Evolutionary conservation across 2,113 vertebrate species (phyloP).

Genomic region (Eulacestoma nigropectus): DNA sequence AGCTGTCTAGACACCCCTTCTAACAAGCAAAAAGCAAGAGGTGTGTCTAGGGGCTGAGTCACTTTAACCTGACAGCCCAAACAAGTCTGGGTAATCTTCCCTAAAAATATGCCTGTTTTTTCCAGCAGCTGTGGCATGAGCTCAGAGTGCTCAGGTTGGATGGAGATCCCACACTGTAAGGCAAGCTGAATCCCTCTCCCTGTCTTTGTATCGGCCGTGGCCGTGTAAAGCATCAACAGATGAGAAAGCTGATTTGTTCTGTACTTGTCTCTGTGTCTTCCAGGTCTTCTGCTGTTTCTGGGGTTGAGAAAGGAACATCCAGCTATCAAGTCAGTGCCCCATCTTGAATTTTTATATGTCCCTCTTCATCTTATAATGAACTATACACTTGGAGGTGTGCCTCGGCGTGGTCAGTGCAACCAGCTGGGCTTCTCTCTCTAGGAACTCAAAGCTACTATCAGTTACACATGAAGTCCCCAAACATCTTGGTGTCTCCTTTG

Average conservation of each 20-base stretch:
- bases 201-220: neutral
- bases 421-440: neutral
- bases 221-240: neutral
- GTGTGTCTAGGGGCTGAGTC: neutral
- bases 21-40: neutral
- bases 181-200: neutral
- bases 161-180: neutral
- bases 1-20: constrained; percentile 5
- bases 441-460: neutral
- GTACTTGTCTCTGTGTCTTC: neutral
- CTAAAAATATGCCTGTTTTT: neutral
- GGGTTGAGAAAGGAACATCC: neutral
- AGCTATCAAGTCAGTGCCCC: neutral
- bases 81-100: neutral
- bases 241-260: neutral
- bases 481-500: neutral
- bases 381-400: neutral
- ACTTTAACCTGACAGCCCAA: neutral
- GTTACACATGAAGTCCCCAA: neutral
- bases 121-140: neutral
- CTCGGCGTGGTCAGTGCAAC: neutral
- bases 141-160: neutral
- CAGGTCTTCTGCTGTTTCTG: neutral
- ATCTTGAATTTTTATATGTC: neutral
- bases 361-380: neutral